A percentile compares a stretch with the other conserved stretches of the same genome.
phyloP scores from a whole-genome alignment of 2,113 vertebrate species.

The Sinocyclocheilus anshuiensis region DNA sequence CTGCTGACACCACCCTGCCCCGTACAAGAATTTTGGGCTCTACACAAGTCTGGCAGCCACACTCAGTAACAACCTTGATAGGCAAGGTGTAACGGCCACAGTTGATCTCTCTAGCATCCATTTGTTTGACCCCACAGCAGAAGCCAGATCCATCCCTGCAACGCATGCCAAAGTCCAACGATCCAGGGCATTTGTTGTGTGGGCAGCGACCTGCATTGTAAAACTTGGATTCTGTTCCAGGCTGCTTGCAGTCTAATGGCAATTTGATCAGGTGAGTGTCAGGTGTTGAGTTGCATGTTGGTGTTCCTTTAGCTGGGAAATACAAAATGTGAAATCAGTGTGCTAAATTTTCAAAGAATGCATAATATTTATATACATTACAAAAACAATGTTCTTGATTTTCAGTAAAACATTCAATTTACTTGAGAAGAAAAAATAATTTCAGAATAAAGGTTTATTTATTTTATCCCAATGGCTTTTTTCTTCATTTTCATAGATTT shows the following conservation, averaged over 20 bases:
- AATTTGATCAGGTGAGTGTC: conserved; percentile 83
- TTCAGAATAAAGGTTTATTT: background rate
- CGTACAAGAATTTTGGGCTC: conserved; percentile 81
- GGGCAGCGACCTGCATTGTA: conserved; percentile 88
- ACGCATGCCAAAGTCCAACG: conserved; percentile 67
- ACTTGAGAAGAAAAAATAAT: background rate
- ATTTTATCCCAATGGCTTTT: background rate
- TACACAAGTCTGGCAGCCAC: conserved; percentile 85
- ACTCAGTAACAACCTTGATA: conserved; percentile 82
- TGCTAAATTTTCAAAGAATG: background rate
- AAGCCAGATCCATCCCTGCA: conserved; percentile 73
- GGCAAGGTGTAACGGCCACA: conserved; percentile 83
- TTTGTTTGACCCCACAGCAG: conserved; percentile 83
- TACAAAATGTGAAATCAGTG: conserved; percentile 44
- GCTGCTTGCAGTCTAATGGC: conserved; percentile 83
- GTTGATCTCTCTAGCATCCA: conserved; percentile 78
- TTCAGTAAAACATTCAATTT: background rate
- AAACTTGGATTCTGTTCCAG: conserved; percentile 74
- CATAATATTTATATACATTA: background rate
- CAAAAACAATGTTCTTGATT: background rate
- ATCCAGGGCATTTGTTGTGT: conserved; percentile 76
- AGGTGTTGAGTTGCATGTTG: conserved; percentile 79
- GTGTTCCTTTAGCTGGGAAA: conserved; percentile 78
- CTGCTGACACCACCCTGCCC: conserved; percentile 83
- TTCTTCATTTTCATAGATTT: background rate